Evolutionary conservation across 2,113 vertebrate species (phyloP), one percentile per base, ranked within the genome.

Genomic region (Gymnorhina tibicen): DNA sequence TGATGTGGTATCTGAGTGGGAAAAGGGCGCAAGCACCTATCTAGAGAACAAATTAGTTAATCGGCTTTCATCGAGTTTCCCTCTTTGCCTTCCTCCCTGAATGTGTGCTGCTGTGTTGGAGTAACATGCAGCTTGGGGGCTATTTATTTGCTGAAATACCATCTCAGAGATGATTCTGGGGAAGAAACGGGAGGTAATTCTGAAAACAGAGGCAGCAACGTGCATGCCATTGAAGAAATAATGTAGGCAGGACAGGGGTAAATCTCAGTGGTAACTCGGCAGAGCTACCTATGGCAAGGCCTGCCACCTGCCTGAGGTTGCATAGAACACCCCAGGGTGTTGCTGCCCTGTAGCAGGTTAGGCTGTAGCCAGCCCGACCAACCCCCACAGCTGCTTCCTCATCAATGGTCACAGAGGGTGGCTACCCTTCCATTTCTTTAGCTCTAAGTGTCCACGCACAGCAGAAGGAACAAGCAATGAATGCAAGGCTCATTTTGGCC

Each of bases 361-460:
- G 56, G 35, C 6, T 47, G 35, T 1, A 52, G 46, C 9, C 27
- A 55, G 23, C 27, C 35, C 0, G 0, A 7, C 5, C 5, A 1
- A 15, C 6, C 10, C 12, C 35, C 39, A 63, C 2, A 9, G 77
- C 66, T 55, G 39, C 74, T 50, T 69, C 80, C 49, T 49, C 60
- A 62, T 21, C 78, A 52, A 0, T 7, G 10, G n/a, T 39, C 82
- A 82, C 37, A 67, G n/a, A 66, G 18, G 4, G 60, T 7, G 8
- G 32, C 47, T 49, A 10, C 24, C 49, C 72, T 72, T 49, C 50
- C 64, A 49, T 52, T 69, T 77, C 70, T 53, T 77, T 21, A 41
- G 18, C 41, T 69, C 18, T 19, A 67, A 7, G 1, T 39, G 27
- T 42, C 26, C 16, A 13, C 8, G 28, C 47, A 46, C 5, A 3